These are phyloP conservation scores for Morelia viridis DNA, from an alignment of 2,797 vertebrate genomes.

Conservation along the genomic window DNA sequence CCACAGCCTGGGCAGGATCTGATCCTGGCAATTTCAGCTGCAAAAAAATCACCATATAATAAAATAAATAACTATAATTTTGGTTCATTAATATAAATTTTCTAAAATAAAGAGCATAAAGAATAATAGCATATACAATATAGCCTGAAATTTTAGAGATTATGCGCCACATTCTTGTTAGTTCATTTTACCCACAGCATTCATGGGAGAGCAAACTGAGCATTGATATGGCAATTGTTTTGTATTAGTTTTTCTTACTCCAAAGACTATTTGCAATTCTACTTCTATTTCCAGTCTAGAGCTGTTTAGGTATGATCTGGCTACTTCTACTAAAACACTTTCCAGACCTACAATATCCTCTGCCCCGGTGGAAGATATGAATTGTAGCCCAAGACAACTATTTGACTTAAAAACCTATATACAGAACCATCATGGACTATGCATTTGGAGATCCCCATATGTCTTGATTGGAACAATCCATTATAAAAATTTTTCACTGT, in stretches of 20 bases:
- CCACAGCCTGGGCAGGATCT: slow-evolving; percentile 53
- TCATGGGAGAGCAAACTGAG: not conserved
- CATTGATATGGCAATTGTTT: not conserved
- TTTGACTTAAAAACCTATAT: not conserved
- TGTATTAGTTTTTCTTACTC: not conserved
- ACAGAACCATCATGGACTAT: not conserved
- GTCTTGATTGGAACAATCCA: not conserved
- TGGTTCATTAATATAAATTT: not conserved
- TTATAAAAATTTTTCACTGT: not conserved
- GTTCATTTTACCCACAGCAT: not conserved
- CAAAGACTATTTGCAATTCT: not conserved
- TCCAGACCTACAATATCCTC: not conserved
- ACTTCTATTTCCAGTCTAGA: not conserved
- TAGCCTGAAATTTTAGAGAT: not conserved
- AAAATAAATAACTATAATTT: not conserved
- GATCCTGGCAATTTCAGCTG: slow-evolving; percentile 63
- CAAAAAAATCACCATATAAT: slow-evolving; percentile 35
- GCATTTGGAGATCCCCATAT: not conserved
- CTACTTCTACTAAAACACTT: not conserved
- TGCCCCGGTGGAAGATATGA: not conserved
- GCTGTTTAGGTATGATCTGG: not conserved
- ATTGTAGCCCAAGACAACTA: not conserved
- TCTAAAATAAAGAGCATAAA: not conserved
- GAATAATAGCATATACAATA: not conserved
- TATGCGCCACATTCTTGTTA: not conserved